Base-by-base conservation (phyloP, 2,888 invertebrate species). In the Euplagia quadripunctaria region DNA sequence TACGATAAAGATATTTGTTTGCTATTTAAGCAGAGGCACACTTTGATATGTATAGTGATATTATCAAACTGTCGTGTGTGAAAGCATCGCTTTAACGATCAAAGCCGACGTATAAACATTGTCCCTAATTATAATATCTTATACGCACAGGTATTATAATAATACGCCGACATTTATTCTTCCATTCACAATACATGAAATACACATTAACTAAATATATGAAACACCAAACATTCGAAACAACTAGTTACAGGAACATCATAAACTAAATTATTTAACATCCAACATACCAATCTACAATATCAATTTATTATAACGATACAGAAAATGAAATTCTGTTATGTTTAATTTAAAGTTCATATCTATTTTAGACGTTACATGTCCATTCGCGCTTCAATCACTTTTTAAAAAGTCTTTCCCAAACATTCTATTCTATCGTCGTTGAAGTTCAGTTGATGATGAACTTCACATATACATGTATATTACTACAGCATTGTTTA, bases 1-100 rank as follows among this genome's bases (percentile, higher is more conserved):
- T 94, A 94, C 90, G 86, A 90, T 92, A 90, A 92, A 91, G 94
- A 95, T 94, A 95, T 95, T 94, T 94, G 91, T 89, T 93, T 92
- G 92, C 94, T 94, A 94, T 94, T 88, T 78, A 95, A 94, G 95
- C 95, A 92, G 94, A 96, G 95, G 95, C 95, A 96, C 95, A 95
- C 94, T 87, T 94, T 94, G 95, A 96, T 96, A 96, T 96, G 95
- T 95, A 92, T 92, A 90, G 92, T 93, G 93, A 90, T 90, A 64
- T 87, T 85, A 83, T 86, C 86, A 84, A 88, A 87, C 87, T 85
- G 87, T 86, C 82, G 81, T 88, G 87, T 87, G 88, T 90, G 89
- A 90, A 93, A 94, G 94, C 94, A 88, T 89, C 88, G 92, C 93
- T 93, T 93, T 85, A 91, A 93, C 94, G 90, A 87, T 90, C 88